phyloP scores from a whole-genome alignment of 2,888 invertebrate genomes.

The Ichneumoninae sp. region DNA sequence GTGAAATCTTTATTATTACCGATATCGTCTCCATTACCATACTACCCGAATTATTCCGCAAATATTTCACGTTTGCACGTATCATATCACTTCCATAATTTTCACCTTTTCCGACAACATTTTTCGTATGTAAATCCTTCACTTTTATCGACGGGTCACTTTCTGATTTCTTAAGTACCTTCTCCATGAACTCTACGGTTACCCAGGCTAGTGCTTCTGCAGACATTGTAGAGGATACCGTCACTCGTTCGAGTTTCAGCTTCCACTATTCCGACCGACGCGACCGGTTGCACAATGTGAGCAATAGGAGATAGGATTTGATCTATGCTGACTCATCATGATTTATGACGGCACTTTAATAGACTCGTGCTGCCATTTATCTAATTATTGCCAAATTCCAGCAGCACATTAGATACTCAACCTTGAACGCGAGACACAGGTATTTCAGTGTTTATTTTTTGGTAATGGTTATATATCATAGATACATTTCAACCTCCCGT shows the following conservation, averaged over 20 bases:
- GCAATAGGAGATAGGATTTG: too few species aligned
- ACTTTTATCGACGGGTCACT: constrained; percentile 75
- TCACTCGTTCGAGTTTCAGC: too few species aligned
- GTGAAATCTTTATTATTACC: constrained; percentile 81
- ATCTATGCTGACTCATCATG: too few species aligned
- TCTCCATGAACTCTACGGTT: constrained; percentile 27
- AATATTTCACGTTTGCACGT: constrained; percentile 73
- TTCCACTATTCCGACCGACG: too few species aligned
- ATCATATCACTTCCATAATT: constrained; percentile 81
- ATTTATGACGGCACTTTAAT: too few species aligned
- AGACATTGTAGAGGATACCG: constrained; percentile 60
- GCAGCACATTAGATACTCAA: constrained; percentile 84
- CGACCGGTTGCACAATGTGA: too few species aligned
- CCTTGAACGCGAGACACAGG: constrained; percentile 78
- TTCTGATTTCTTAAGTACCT: constrained; percentile 73
- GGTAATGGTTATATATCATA: not conserved
- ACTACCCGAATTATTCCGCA: constrained; percentile 61
- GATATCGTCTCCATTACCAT: constrained; percentile 72
- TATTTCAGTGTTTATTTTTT: not conserved
- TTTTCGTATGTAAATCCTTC: constrained; percentile 71
- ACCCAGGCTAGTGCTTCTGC: constrained; percentile 11
- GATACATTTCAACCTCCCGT: not conserved
- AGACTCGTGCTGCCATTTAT: too few species aligned
- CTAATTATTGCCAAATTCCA: constrained; percentile 77
- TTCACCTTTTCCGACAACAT: constrained; percentile 80